Evolutionary conservation across 2,797 vertebrate genomes (phyloP).

Genomic region (Lacerta bilineata): DNA sequence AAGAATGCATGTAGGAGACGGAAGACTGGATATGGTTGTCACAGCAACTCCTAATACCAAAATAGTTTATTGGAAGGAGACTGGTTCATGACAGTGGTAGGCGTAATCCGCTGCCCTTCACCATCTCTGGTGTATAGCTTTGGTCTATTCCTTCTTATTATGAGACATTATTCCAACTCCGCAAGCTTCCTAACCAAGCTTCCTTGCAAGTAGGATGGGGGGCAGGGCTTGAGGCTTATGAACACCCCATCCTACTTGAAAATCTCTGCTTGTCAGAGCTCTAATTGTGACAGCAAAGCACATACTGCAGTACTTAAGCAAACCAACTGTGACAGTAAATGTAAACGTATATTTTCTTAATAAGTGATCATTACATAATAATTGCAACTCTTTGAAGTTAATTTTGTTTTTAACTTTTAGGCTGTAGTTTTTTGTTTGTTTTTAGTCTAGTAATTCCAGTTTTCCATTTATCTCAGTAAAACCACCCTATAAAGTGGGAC

Average conservation of each 20-base stretch:
- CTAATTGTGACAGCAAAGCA: not conserved
- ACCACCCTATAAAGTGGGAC: not conserved
- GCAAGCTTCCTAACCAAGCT: too few species aligned
- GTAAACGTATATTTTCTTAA: not conserved
- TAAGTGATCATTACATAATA: not conserved
- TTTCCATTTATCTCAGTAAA: not conserved
- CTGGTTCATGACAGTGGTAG: not conserved
- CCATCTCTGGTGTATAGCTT: not conserved
- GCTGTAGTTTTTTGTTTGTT: not conserved
- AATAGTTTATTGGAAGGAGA: not conserved
- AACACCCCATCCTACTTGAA: not conserved
- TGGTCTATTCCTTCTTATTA: not conserved
- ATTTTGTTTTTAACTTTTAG: too few species aligned
- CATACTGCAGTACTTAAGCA: not conserved
- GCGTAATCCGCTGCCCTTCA: not conserved
- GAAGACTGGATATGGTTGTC: not conserved
- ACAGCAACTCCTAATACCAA: constrained; percentile 1
- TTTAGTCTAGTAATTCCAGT: not conserved
- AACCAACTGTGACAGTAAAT: not conserved
- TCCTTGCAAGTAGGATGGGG: too few species aligned
- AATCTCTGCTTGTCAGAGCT: not conserved
- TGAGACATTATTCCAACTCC: not conserved
- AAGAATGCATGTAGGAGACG: not conserved
- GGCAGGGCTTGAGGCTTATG: not conserved
- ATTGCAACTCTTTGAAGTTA: not conserved